Conservation (phyloP, 2,888 invertebrate species). For the Furcula furcula region DNA sequence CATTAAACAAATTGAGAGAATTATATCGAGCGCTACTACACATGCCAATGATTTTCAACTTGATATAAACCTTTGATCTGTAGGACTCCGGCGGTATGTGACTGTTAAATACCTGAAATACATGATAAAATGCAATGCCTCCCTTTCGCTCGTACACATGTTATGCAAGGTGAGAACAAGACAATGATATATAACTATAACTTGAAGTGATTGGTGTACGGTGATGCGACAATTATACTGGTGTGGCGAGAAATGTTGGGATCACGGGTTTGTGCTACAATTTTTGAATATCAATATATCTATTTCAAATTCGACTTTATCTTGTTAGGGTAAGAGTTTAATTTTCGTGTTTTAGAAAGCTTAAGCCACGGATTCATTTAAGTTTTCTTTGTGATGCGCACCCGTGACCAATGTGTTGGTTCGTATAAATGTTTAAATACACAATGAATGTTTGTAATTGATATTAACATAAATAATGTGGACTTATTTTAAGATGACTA, state of each 20-base stretch:
- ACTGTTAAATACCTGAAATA: constrained; percentile 96
- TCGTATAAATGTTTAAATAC: constrained; percentile 1
- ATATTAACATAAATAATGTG: too few relatives aligned
- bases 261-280: too few relatives aligned
- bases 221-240: constrained; percentile 15
- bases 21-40: constrained; percentile 63
- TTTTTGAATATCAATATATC: too few relatives aligned
- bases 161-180: constrained; percentile 27
- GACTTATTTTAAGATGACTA: too few relatives aligned
- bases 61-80: constrained; percentile 93
- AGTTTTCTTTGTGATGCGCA: constrained; percentile 19
- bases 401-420: constrained; percentile 12
- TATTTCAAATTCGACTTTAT: too few relatives aligned
- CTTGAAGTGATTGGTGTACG: constrained; percentile 13
- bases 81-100: constrained; percentile 96
- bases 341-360: too few relatives aligned
- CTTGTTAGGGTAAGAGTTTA: too few relatives aligned
- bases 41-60: constrained; percentile 77
- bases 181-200: constrained; percentile 17
- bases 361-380: too few relatives aligned
- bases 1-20: constrained; percentile 33
- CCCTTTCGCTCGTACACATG: constrained; percentile 44
- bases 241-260: too few relatives aligned
- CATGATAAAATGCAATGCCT: constrained; percentile 76
- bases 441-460: too few relatives aligned